phyloP scores from a whole-genome alignment of 2,113 vertebrate genomes.

The Centrocercus urophasianus region DNA sequence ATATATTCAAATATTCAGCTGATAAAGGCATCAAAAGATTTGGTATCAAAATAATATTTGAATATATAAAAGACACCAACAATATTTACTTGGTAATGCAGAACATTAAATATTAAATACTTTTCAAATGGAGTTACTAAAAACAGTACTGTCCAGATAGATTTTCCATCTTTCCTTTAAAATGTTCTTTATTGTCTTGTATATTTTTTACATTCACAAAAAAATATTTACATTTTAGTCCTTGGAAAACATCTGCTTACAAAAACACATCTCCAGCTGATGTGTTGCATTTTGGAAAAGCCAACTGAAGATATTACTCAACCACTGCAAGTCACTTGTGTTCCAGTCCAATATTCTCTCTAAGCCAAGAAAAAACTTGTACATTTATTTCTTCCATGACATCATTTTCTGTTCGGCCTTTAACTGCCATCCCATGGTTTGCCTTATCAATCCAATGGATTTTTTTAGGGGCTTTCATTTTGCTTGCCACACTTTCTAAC shows the following conservation, averaged over 20 bases:
- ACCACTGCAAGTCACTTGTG: slow-evolving; percentile 32
- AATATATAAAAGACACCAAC: not conserved
- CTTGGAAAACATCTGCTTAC: not conserved
- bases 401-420: slow-evolving; percentile 82
- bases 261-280: not conserved
- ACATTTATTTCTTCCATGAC: slow-evolving; percentile 88
- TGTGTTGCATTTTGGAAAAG: not conserved
- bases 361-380: slow-evolving; percentile 87
- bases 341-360: slow-evolving; percentile 68
- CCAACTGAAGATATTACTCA: not conserved
- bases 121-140: not conserved
- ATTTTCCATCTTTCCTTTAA: not conserved
- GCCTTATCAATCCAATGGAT: slow-evolving; percentile 90
- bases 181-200: not conserved
- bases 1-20: too few species aligned
- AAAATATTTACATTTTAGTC: not conserved
- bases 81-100: not conserved
- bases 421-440: slow-evolving; percentile 88
- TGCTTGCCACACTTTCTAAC: slow-evolving; percentile 79
- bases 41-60: not conserved
- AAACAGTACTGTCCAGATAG: not conserved
- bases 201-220: not conserved
- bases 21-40: not conserved
- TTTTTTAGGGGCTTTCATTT: slow-evolving; percentile 83
- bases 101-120: not conserved